phyloP scores from a whole-genome alignment of 2,888 invertebrate species.

The Ophion obscuratus region DNA sequence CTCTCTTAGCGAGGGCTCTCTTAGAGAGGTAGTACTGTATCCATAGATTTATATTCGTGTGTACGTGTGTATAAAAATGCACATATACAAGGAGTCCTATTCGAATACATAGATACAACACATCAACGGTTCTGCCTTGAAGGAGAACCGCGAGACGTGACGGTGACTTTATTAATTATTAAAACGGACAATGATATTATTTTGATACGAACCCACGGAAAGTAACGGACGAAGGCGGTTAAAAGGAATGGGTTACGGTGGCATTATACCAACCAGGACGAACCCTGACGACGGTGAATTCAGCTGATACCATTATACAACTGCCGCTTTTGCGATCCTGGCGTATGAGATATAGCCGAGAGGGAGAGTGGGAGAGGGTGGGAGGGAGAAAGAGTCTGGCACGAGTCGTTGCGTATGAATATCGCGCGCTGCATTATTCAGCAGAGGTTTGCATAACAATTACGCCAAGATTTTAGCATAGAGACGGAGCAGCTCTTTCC shows the following conservation, averaged over 20 bases:
- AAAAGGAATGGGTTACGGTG: constrained; percentile 3
- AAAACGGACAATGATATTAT: constrained; percentile 75
- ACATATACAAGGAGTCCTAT: neutral
- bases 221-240: constrained; percentile 25
- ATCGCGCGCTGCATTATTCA: constrained; percentile 78
- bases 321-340: constrained; percentile 53
- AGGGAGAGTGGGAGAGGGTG: neutral
- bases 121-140: constrained; percentile 25
- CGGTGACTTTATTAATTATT: constrained; percentile 73
- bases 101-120: constrained; percentile 4
- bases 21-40: no score
- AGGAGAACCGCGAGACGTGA: constrained; percentile 35
- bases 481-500: constrained; percentile 60
- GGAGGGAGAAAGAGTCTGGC: constrained; percentile 35
- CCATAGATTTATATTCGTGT: no score
- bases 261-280: constrained; percentile 20
- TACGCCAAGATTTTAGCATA: constrained; percentile 77
- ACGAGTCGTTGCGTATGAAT: constrained; percentile 75
- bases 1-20: no score
- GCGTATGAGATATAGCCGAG: constrained; percentile 52
- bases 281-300: constrained; percentile 36
- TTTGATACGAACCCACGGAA: constrained; percentile 65
- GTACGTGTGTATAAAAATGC: no score
- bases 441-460: constrained; percentile 77
- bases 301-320: constrained; percentile 24